phyloP scores from a whole-genome alignment of 1,140 invertebrate genomes.

The honey bee (Apis mellifera) region Amel_HAv3.1 CM009935.2:5085501-5086000 shows the following conservation, averaged over 20 bases:
- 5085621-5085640: too few species aligned
- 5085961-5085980: too few species aligned
- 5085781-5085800: too few species aligned
- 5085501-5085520: too few species aligned
- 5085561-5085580: too few species aligned
- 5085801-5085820: background rate
- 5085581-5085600: too few species aligned
- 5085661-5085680: background rate
- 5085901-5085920: slow-evolving; percentile 27
- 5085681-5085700: background rate
- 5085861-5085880: background rate
- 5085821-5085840: background rate
- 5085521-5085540: too few species aligned
- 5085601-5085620: too few species aligned
- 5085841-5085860: background rate
- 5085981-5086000: background rate
- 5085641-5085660: too few species aligned
- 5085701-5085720: background rate
- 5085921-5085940: background rate
- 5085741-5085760: too few species aligned
- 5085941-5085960: too few species aligned
- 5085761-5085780: background rate
- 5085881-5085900: background rate
- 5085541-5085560: too few species aligned
- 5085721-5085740: background rate